Evolutionary conservation across 2,888 invertebrate species (phyloP).

Genomic region (Deroplatys truncata): DNA sequence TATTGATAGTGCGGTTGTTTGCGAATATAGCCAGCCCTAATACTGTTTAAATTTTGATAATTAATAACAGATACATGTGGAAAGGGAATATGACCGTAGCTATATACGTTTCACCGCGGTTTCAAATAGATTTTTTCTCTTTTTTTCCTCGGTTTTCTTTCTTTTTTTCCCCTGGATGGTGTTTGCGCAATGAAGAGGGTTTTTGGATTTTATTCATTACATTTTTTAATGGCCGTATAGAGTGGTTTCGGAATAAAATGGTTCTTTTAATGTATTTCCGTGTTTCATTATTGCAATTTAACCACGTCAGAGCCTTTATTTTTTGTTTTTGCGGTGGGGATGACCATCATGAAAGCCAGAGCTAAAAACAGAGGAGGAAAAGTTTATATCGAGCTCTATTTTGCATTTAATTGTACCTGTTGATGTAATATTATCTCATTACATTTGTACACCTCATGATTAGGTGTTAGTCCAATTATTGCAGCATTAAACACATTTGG

Average conservation of each 20-base stretch:
- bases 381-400: background rate
- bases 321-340: background rate
- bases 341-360: background rate
- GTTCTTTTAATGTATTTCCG: background rate
- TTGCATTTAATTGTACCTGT: background rate
- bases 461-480: background rate
- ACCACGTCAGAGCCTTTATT: background rate
- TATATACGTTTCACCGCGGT: background rate
- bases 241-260: background rate
- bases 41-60: constrained; percentile 14
- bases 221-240: background rate
- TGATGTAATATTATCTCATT: background rate
- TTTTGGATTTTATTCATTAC: background rate
- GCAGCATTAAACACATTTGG: background rate
- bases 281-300: background rate
- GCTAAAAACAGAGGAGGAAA: background rate
- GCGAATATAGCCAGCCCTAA: constrained; percentile 13
- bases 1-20: constrained; percentile 19
- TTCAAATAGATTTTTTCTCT: background rate
- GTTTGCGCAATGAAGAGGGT: background rate
- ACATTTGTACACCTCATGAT: background rate
- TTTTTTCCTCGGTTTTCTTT: background rate
- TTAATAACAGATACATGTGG: constrained; percentile 12
- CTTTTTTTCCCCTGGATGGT: background rate
- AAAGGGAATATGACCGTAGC: background rate